These are phyloP conservation scores for Solenopsis fugax DNA, from an alignment of 1,140 invertebrate species.

Conservation along the genomic window DNA sequence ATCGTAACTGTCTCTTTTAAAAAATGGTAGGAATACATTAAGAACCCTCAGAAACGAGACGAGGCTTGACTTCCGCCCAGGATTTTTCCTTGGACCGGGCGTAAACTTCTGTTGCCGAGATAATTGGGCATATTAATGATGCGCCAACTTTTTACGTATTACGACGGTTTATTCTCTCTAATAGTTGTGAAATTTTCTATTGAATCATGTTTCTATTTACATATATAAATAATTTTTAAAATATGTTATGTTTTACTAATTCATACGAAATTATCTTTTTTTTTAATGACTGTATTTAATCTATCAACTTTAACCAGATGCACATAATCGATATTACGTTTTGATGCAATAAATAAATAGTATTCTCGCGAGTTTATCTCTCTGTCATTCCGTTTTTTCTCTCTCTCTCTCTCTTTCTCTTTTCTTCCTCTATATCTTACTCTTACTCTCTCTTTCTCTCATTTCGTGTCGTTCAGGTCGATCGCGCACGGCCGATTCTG, in stretches of 20 bases:
- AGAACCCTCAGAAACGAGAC: conserved; percentile 66
- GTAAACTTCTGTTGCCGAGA: conserved; percentile 5
- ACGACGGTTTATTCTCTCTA: background rate
- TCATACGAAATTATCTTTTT: too few species aligned
- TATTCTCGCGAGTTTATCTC: conserved; percentile 1
- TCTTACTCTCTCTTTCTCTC: conserved; percentile 48
- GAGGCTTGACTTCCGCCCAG: conserved; percentile 67
- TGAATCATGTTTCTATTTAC: background rate
- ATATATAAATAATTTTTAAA: background rate
- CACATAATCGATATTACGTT: background rate
- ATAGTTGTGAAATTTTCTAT: background rate
- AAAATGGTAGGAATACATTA: conserved; percentile 77
- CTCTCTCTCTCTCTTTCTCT: conserved; percentile 7
- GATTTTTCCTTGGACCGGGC: conserved; percentile 18
- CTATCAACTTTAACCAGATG: background rate
- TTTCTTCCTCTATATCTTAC: conserved; percentile 30
- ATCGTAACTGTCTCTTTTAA: conserved; percentile 76
- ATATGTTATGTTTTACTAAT: background rate
- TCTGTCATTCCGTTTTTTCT: background rate
- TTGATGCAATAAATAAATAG: conserved; percentile 30
- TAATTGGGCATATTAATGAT: conserved; percentile 33
- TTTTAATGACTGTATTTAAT: background rate
- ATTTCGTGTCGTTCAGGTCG: conserved; percentile 69
- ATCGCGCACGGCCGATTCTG: conserved; percentile 69
- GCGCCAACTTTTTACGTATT: background rate